Evolutionary conservation across 2,888 invertebrate genomes (phyloP), one percentile per base, ranked within the genome.

Genomic region (Chalcosyrphus nemorum): DNA sequence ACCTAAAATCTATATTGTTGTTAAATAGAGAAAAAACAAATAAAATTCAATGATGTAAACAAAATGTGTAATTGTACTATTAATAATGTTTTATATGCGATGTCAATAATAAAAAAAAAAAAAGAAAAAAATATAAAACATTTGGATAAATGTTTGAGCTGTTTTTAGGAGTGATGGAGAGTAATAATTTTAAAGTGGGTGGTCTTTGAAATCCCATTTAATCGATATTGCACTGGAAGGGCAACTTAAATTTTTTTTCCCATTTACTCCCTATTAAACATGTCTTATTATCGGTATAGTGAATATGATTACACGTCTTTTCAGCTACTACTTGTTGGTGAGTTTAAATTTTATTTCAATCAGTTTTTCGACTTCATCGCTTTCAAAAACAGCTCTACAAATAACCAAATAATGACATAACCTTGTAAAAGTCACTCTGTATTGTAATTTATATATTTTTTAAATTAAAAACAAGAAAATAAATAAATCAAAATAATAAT

Each of bases 41-140:
- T n/a, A 61, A 24, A 24, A 24, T 24, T 24, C 24, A 24, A 24
- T 24, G 4, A 47, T 32, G 54, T 47, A 68, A 32, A 32, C 56
- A 45, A 43, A 81, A 65, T 11, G 17, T 54, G 13, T 63, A 71
- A 65, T 45, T 35, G 43, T 38, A 61, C 19, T 65, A 52, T 35
- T n/a, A 52, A 52, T 15, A 70, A 59, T 13, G 61, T 75, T 75
- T 81, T 81, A 75, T 81, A 81, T 66, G 80, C 74, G 74, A 81
- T 61, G 75, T 75, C 61, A 66, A 78, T 57, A 72, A 78, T 50
- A 43, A 71, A 54, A 38, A 63, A 52, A 17, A 59, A 38, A 13
- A 21, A 57, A 50, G 4, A 24, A 19, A 38, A 38, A 41, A 9
- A 41, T 50, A 50, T 29, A 1, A 35, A 19, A 29, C 17, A 45